phyloP scores from a whole-genome alignment of 2,797 vertebrate species.

The Argentina silus region DNA sequence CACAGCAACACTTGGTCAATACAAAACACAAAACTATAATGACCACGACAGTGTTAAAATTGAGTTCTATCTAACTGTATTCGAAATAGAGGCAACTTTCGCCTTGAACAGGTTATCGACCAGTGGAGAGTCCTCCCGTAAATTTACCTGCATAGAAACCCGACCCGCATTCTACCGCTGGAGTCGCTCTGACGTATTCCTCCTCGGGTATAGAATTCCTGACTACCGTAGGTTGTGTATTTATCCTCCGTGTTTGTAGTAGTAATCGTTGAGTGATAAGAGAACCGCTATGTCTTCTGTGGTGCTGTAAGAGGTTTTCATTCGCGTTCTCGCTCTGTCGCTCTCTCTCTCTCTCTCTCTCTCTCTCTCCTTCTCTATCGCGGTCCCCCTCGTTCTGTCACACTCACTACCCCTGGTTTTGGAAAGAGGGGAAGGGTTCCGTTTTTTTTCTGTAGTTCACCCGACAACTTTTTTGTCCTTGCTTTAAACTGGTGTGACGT shows the following conservation, averaged over 20 bases:
- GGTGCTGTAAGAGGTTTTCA: constrained; percentile 34
- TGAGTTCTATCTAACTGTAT: too few relatives aligned
- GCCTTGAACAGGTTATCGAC: constrained; percentile 14
- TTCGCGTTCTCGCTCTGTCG: constrained; percentile 29
- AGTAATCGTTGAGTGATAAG: too few relatives aligned
- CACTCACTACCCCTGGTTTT: constrained; percentile 71
- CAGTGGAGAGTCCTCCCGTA: not conserved
- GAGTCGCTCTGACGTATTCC: constrained; percentile 26
- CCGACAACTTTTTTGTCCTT: constrained; percentile 72
- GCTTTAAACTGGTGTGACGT: constrained; percentile 72
- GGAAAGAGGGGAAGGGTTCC: constrained; percentile 59
- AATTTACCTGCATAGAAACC: constrained; percentile 75
- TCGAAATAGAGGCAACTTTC: too few relatives aligned
- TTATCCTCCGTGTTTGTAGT: constrained; percentile 31
- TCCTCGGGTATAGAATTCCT: constrained; percentile 10
- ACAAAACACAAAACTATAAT: too few relatives aligned
- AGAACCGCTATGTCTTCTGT: constrained; percentile 48
- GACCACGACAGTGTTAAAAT: too few relatives aligned
- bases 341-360: constrained; percentile 13
- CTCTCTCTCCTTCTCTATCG: constrained; percentile 1
- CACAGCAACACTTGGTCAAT: too few relatives aligned
- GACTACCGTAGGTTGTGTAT: constrained; percentile 22
- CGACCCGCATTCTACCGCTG: constrained; percentile 68
- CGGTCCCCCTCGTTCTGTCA: constrained; percentile 67
- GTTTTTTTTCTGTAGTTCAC: constrained; percentile 52